These are phyloP conservation scores for Agrilus biguttatus DNA, from an alignment of 2,888 invertebrate species.

Conservation along the genomic window DNA sequence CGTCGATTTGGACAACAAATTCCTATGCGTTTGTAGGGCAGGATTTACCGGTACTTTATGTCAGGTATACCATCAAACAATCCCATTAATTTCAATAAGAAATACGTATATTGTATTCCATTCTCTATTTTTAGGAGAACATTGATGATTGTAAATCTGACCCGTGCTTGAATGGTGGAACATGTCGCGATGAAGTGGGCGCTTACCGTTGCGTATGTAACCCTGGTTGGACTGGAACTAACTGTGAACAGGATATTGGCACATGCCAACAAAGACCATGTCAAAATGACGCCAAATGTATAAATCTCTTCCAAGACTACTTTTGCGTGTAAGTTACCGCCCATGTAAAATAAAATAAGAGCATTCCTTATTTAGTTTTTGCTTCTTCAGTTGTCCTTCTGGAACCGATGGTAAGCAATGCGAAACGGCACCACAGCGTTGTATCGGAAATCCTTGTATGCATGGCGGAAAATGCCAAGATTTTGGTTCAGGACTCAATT, in stretches of 20 bases:
- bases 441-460: constrained; percentile 89
- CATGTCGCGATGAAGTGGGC: constrained; percentile 74
- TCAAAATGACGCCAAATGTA: constrained; percentile 83
- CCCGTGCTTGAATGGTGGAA: constrained; percentile 81
- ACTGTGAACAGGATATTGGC: constrained; percentile 78
- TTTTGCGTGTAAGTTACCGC: constrained; percentile 64
- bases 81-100: background rate
- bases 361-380: constrained; percentile 3
- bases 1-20: constrained; percentile 77
- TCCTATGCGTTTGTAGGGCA: constrained; percentile 73
- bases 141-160: constrained; percentile 74
- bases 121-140: constrained; percentile 35
- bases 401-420: constrained; percentile 96
- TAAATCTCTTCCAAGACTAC: constrained; percentile 81
- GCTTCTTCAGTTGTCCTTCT: constrained; percentile 60
- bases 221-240: constrained; percentile 74
- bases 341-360: constrained; percentile 5
- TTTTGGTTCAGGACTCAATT: constrained; percentile 88
- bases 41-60: constrained; percentile 78
- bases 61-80: constrained; percentile 35
- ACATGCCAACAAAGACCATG: constrained; percentile 78
- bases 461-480: constrained; percentile 92
- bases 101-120: constrained; percentile 2
- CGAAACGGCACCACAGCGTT: constrained; percentile 90
- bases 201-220: constrained; percentile 70